Evolutionary conservation across 2,113 vertebrate species (phyloP), one percentile per base, ranked within the genome.

Genomic region (Tychaedon coryphoeus): DNA sequence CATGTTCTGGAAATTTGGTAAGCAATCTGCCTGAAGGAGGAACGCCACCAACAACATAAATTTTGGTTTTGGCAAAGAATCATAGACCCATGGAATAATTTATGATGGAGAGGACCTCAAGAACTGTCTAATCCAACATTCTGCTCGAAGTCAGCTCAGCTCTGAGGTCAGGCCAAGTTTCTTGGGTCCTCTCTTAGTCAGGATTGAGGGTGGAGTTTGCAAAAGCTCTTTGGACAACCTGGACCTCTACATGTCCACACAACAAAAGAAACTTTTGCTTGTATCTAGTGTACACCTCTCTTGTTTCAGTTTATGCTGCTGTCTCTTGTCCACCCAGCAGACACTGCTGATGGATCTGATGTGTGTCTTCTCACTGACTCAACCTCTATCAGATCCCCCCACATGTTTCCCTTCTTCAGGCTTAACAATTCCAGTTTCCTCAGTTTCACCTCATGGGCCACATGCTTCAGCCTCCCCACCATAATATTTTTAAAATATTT

Each of bases 241-340:
- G 38, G 3, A 36, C 10, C 22, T 50, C 25, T 58, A 24, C 0
- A 0, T 31, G 10, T n/a, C 18, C 42, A 74, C 2, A 29, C 1
- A 43, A 7, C 4, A 3, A 36, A 62, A 62, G 51, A 48, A 8
- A 1, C 0, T 47, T 60, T 36, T 53, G 6, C 9, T 50, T 47
- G 6, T 26, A 2, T 29, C 6, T 24, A 22, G 2, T 31, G n/a
- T 54, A 24, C n/a, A 36, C 24, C 16, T 38, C 50, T 50, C 22
- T 42, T 17, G 1, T 62, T 82, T 53, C n/a, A 62, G 6, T 47
- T 28, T 18, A 20, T 50, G 13, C 12, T 71, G 9, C n/a, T 60
- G 4, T 14, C 20, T 47, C 36, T 43, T 24, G 14, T 1, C 24
- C 48, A 50, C 18, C 34, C 53, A 58, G 23, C 20, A 47, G 26